Percentiles rank a stretch among this genome's conserved stretches.
Conservation (phyloP, 2,113 vertebrate species). For the Eulemur macaco region DNA sequence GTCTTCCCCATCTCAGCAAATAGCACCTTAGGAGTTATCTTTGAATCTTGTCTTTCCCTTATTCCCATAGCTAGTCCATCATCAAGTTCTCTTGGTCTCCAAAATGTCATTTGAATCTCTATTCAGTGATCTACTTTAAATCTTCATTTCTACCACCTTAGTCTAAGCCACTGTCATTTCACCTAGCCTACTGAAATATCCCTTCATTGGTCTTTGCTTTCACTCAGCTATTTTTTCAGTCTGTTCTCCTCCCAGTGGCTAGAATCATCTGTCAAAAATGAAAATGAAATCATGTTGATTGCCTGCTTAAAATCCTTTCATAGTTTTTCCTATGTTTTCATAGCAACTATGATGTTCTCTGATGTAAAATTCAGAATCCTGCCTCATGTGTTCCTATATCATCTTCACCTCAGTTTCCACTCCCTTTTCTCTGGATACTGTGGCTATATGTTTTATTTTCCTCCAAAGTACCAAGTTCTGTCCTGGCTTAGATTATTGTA, state of each 20-base stretch:
- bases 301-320: neutral
- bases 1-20: neutral
- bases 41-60: neutral
- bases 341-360: neutral
- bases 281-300: neutral
- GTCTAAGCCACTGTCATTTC: neutral
- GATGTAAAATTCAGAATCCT: neutral
- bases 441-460: neutral
- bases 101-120: neutral
- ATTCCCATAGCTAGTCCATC: neutral
- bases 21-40: neutral
- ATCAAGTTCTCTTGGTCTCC: constrained; percentile 3
- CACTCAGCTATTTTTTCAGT: neutral
- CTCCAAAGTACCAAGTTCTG: neutral
- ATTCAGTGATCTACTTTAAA: neutral
- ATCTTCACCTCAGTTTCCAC: neutral
- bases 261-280: constrained; percentile 6
- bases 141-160: neutral
- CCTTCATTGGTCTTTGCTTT: neutral
- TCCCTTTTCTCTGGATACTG: neutral
- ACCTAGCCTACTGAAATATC: neutral
- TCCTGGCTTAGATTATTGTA: neutral
- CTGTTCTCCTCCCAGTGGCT: neutral
- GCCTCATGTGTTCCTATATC: neutral
- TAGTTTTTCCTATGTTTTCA: neutral